Base-by-base conservation (phyloP, 2,113 vertebrate genomes). In the Shinisaurus crocodilurus region DNA sequence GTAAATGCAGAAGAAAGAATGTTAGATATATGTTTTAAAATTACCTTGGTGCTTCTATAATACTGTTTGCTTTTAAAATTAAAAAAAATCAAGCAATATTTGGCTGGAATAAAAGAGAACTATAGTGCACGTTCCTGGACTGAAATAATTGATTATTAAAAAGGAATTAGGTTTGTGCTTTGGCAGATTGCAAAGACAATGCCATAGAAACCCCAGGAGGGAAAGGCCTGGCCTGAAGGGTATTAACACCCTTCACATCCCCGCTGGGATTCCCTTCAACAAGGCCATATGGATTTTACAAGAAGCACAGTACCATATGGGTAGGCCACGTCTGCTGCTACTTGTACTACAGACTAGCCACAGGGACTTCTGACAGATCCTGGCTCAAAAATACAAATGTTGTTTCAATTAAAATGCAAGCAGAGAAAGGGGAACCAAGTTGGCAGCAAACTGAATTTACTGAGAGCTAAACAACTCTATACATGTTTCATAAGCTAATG, bases 231-330 rank as follows among this genome's bases (percentile, higher is more conserved):
- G 98, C 97, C 97, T 97, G 96, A 98, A 96, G 98, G 98, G 98
- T 98, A 98, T 98, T 98, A 98, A 98, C 98, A 98, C 98, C 98
- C 97, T 98, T 98, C 97, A 97, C 97, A 98, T 98, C 98, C 98
- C 98, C 95, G 97, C 96, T 96, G 98, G 98, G 98, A 98, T 97
- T 96, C 97, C 97, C 97, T 98, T 98, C 98, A 98, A 98, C 98
- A 97, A 98, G 96, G 97, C 98, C 99, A 99, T 99, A 98, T 98
- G 99, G 98, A 98, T 99, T 99, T 98, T 98, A 99, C 98, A 98
- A 97, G 98, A 97, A 98, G 97, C 95, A 94, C 95, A 88, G 91
- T 98, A 97, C 98, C 99, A 99, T 99, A 99, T 99, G 98, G 98
- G 98, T 96, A 98, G 98, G 98, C 98, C 97, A 96, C 96, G 98